These are phyloP conservation scores for Parazoanthus darwini DNA, from an alignment of 92 coral and sea anemone species.

Conservation along the genomic window DNA sequence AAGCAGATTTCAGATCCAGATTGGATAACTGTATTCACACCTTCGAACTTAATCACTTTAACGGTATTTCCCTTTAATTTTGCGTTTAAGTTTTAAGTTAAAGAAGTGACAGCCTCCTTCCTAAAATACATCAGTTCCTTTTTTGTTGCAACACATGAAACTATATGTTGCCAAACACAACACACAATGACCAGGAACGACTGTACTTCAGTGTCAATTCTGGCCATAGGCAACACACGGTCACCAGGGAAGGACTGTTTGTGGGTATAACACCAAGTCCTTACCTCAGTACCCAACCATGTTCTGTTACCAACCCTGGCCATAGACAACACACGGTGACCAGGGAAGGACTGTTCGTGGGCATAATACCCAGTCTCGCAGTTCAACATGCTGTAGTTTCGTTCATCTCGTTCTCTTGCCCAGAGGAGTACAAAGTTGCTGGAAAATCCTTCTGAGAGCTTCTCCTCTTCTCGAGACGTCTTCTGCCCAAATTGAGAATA, in stretches of 20 bases:
- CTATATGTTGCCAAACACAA: too few species aligned
- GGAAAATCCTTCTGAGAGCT: conserved; percentile 42
- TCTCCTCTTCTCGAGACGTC: conserved; percentile 15
- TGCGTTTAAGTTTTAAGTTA: too few species aligned
- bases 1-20: too few species aligned
- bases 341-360: conserved; percentile 75
- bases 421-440: conserved; percentile 77
- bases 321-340: conserved; percentile 91
- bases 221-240: conserved; percentile 81
- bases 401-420: conserved; percentile 86
- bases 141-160: too few species aligned
- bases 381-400: conserved; percentile 85
- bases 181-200: too few species aligned
- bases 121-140: too few species aligned
- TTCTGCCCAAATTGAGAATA: conserved; percentile 12
- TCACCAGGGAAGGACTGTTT: conserved; percentile 81
- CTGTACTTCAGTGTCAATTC: conserved; percentile 94
- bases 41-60: too few species aligned
- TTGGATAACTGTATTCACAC: too few species aligned
- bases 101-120: too few species aligned
- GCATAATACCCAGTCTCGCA: conserved; percentile 85
- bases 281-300: conserved; percentile 99
- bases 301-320: conserved; percentile 86
- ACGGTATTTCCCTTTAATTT: too few species aligned
- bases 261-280: background rate